Percentiles rank a stretch among this genome's conserved stretches.
Conservation (phyloP, 2,113 vertebrate species). For the Scophthalmus maximus region DNA sequence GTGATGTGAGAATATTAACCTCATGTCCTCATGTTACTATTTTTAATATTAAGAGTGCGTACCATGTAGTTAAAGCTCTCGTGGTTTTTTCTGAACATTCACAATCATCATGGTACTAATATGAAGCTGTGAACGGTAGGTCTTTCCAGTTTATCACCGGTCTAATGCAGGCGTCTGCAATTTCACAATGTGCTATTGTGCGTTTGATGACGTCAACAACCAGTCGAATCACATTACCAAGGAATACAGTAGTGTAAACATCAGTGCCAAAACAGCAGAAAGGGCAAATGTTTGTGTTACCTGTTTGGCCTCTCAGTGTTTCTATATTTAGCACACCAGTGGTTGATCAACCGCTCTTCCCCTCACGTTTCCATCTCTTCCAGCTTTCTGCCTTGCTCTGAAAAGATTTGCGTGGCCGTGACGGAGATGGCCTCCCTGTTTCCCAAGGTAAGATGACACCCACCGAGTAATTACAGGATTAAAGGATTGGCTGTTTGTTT, state of each 20-base stretch:
- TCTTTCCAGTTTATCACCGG: background rate
- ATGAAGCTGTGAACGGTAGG: background rate
- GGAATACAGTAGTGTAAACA: background rate
- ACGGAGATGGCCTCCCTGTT: conserved; percentile 97
- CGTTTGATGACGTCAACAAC: background rate
- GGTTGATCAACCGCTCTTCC: background rate
- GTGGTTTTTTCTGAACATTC: background rate
- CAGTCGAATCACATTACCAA: background rate
- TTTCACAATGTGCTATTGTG: background rate
- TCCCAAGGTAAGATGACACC: conserved; percentile 89
- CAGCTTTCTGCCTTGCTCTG: conserved; percentile 97
- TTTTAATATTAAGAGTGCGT: background rate
- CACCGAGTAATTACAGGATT: conserved; percentile 12
- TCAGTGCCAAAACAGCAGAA: background rate
- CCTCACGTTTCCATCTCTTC: conserved; percentile 2
- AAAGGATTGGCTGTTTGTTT: conserved; percentile 43
- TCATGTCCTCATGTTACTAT: background rate
- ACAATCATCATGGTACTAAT: background rate
- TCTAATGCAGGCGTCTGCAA: background rate
- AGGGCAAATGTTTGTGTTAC: background rate
- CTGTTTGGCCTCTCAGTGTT: background rate
- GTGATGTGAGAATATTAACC: background rate
- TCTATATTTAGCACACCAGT: background rate
- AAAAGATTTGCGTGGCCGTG: conserved; percentile 96
- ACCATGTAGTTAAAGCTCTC: background rate